Conservation (phyloP, 2,113 vertebrate species). For the Cyanoramphus novaezelandiae region DNA sequence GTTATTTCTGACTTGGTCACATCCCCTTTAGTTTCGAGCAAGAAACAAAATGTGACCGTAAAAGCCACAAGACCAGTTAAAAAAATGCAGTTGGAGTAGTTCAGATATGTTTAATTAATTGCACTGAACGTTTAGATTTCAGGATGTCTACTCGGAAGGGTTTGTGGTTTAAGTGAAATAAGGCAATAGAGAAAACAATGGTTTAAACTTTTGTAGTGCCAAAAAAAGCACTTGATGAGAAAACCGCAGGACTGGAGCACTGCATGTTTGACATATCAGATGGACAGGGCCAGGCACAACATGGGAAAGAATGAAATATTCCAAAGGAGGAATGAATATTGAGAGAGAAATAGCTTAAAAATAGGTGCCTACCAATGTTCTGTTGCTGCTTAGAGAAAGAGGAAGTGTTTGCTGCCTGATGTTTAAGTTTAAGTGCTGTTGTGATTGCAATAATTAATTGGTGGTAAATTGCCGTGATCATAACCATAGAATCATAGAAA, state of each 20-base stretch:
- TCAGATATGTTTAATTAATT: not conserved
- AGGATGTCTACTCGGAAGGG: fast-evolving
- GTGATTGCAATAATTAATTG: not conserved
- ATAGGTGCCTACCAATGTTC: not conserved
- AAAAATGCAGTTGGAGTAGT: not conserved
- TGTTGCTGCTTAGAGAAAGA: not conserved
- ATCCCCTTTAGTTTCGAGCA: not conserved
- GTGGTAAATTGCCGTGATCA: not conserved
- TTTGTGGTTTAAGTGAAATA: not conserved
- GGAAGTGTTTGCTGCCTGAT: not conserved
- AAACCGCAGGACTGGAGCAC: not conserved
- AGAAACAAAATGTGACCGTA: not conserved
- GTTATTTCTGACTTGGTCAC: not conserved
- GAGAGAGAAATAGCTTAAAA: not conserved
- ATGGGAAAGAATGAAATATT: not conserved
- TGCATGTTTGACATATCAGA: not conserved
- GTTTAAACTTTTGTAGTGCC: not conserved
- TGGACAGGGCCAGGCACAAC: not conserved
- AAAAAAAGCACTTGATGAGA: not conserved
- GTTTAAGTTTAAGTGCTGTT: not conserved
- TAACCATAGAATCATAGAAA: not conserved
- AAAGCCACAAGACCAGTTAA: not conserved
- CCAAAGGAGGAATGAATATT: not conserved
- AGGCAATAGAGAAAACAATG: not conserved
- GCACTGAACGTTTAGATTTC: not conserved